A percentile compares a stretch with the other conserved stretches of the same genome.
phyloP scores from a whole-genome alignment of 1,140 invertebrate species.

The Trachymyrmex cornetzi region DNA sequence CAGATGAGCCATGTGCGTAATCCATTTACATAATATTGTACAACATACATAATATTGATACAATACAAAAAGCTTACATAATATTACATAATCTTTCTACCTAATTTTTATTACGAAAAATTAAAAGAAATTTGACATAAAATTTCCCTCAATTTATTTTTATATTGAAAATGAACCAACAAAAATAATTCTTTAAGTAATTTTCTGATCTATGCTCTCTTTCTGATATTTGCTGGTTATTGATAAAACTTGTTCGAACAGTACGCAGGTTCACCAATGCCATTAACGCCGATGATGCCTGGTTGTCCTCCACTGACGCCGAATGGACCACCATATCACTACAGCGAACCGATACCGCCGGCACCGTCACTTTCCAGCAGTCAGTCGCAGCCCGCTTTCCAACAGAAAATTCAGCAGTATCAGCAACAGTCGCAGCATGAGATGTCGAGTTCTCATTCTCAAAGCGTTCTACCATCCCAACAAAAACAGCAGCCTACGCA shows the following conservation, averaged over 20 bases:
- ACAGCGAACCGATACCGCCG: constrained; percentile 85
- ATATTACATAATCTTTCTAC: not conserved
- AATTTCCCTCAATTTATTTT: too few species aligned
- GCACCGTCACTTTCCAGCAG: constrained; percentile 87
- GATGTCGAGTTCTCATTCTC: constrained; percentile 75
- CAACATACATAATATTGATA: not conserved
- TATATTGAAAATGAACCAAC: not conserved
- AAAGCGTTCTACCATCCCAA: constrained; percentile 70
- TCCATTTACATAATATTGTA: not conserved
- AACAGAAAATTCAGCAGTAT: constrained; percentile 83
- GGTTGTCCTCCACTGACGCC: constrained; percentile 84
- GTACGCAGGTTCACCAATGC: constrained; percentile 85
- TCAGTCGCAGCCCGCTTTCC: constrained; percentile 87
- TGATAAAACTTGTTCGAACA: constrained; percentile 58
- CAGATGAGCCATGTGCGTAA: constrained; percentile 82
- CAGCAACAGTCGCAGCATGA: constrained; percentile 79
- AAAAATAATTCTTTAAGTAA: constrained; percentile 17
- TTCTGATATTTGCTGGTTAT: not conserved
- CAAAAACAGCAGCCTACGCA: constrained; percentile 80
- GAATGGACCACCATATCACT: constrained; percentile 86
- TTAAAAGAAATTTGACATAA: not conserved
- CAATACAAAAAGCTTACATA: not conserved
- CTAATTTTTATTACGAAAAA: not conserved
- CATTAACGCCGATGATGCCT: constrained; percentile 85
- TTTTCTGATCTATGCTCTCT: not conserved